A percentile compares a stretch with the other conserved stretches of the same genome.
These are phyloP conservation scores for Drosophila santomea DNA, from an alignment of 1,140 invertebrate genomes.

Conservation along the genomic window DNA sequence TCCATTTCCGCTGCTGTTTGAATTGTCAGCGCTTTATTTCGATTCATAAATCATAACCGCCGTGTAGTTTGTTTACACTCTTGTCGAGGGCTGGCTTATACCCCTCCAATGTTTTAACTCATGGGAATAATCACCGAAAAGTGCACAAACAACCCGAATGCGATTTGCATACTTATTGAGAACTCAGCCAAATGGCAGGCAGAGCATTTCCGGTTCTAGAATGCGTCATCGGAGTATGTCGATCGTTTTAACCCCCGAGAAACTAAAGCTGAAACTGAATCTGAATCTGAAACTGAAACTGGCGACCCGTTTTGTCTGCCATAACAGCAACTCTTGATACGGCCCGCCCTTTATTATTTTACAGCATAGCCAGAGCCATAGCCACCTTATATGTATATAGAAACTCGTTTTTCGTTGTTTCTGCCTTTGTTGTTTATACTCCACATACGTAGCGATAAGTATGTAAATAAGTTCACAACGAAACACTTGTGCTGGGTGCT, in stretches of 20 bases:
- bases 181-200: conserved; percentile 22
- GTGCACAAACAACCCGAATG: conserved; percentile 40
- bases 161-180: conserved; percentile 50
- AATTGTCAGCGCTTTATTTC: conserved; percentile 17
- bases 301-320: conserved; percentile 44
- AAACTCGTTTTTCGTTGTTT: conserved; percentile 39
- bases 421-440: conserved; percentile 57
- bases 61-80: conserved; percentile 38
- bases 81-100: conserved; percentile 9
- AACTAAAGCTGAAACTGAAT: neutral
- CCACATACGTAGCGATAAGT: conserved; percentile 58
- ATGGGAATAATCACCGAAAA: conserved; percentile 24
- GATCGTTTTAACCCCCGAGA: conserved; percentile 26
- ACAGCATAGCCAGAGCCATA: conserved; percentile 20
- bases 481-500: conserved; percentile 75
- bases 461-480: conserved; percentile 63
- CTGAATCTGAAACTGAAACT: neutral
- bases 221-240: conserved; percentile 37
- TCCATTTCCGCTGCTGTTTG: conserved; percentile 33
- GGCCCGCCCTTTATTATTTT: conserved; percentile 44
- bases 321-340: conserved; percentile 24
- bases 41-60: conserved; percentile 68
- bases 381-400: conserved; percentile 30
- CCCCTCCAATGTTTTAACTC: neutral
- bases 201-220: conserved; percentile 48